Percentiles rank a stretch among this genome's conserved stretches.
These are phyloP conservation scores for Girardinus metallicus DNA, from an alignment of 2,797 vertebrate genomes.

Conservation along the genomic window DNA sequence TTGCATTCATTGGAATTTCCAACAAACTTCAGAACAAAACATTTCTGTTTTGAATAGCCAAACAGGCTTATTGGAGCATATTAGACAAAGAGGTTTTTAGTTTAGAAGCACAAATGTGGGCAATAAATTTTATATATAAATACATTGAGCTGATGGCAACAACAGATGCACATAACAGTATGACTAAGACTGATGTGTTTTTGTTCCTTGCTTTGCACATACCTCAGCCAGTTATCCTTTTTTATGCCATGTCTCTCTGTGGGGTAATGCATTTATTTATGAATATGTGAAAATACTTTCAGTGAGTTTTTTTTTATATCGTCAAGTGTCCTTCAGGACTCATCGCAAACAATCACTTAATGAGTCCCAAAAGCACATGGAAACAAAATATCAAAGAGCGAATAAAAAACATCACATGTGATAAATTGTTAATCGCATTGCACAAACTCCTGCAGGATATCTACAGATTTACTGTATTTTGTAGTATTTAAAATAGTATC, in stretches of 20 bases:
- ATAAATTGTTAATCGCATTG: background rate
- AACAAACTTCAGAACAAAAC: background rate
- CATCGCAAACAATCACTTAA: background rate
- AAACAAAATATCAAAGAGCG: background rate
- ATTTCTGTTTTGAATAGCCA: background rate
- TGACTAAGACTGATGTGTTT: background rate
- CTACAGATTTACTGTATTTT: background rate
- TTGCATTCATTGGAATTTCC: background rate
- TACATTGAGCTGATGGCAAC: slow-evolving; percentile 21
- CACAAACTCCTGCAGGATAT: background rate
- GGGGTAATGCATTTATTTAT: slow-evolving; percentile 2
- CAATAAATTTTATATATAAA: background rate
- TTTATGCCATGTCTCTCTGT: background rate
- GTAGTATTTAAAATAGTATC: background rate
- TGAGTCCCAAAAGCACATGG: background rate
- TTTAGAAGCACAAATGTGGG: slow-evolving; percentile 10
- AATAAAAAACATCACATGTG: background rate
- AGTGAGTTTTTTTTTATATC: background rate
- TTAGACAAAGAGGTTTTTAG: background rate
- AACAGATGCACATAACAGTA: background rate
- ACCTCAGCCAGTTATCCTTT: background rate
- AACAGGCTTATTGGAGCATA: slow-evolving; percentile 1
- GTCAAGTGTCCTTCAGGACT: background rate
- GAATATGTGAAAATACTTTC: background rate
- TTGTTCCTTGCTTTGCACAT: slow-evolving; percentile 9